A percentile compares a stretch with the other conserved stretches of the same genome.
These are phyloP conservation scores for Nysson spinosus DNA, from an alignment of 2,888 invertebrate species.

Conservation along the genomic window DNA sequence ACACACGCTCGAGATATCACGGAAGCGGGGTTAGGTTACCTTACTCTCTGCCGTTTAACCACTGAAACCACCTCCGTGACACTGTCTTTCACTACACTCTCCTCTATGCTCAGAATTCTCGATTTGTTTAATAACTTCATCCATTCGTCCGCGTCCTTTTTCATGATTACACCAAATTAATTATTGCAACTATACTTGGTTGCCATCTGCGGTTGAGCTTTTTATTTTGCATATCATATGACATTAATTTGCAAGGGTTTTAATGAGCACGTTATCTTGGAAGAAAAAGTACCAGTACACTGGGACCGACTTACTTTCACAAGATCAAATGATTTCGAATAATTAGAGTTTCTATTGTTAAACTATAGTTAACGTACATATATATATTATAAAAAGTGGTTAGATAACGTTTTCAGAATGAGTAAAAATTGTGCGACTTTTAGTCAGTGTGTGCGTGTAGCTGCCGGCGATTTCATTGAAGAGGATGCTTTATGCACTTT, in stretches of 20 bases:
- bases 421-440: constrained; percentile 36
- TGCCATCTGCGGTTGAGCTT: too few relatives aligned
- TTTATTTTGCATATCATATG: too few relatives aligned
- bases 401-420: constrained; percentile 1
- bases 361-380: too few relatives aligned
- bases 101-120: constrained; percentile 31
- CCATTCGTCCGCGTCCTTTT: constrained; percentile 1
- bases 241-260: too few relatives aligned
- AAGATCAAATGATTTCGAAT: too few relatives aligned
- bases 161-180: background rate
- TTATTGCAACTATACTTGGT: too few relatives aligned
- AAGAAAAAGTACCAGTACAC: too few relatives aligned
- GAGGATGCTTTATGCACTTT: constrained; percentile 27
- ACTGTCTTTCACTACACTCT: constrained; percentile 19
- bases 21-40: constrained; percentile 42
- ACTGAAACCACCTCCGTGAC: constrained; percentile 39
- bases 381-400: too few relatives aligned
- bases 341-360: too few relatives aligned
- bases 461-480: constrained; percentile 47
- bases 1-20: constrained; percentile 50
- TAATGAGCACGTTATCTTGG: too few relatives aligned
- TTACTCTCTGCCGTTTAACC: constrained; percentile 35
- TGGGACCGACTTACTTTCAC: too few relatives aligned
- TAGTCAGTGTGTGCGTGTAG: constrained; percentile 24
- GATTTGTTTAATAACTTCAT: constrained; percentile 35